Conservation (phyloP, 2,113 vertebrate genomes). For the Grantiella picta region DNA sequence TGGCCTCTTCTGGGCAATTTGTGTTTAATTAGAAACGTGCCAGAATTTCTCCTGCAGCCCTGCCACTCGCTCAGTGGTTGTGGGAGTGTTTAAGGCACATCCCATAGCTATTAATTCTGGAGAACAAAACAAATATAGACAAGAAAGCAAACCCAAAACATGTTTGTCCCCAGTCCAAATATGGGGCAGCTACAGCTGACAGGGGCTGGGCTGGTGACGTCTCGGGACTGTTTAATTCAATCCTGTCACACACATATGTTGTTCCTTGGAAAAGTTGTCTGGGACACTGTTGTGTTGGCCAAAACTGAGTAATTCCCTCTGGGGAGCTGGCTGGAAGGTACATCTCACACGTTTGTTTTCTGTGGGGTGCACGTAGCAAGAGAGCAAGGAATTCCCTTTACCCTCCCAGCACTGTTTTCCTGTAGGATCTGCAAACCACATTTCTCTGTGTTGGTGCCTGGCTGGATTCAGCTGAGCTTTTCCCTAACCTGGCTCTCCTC, state of each 20-base stretch:
- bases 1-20: not conserved
- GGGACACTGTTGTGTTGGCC: not conserved
- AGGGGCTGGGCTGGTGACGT: not conserved
- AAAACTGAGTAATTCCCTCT: not conserved
- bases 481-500: not conserved
- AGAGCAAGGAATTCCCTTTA: not conserved
- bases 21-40: not conserved
- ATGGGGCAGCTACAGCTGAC: not conserved
- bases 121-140: not conserved
- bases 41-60: not conserved
- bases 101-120: not conserved
- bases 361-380: not conserved
- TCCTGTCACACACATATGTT: not conserved
- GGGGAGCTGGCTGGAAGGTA: not conserved
- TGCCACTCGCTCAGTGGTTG: not conserved
- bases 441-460: not conserved
- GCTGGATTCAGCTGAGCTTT: not conserved
- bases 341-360: not conserved
- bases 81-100: not conserved
- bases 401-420: not conserved
- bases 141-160: not conserved
- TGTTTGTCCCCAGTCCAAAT: not conserved
- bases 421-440: not conserved
- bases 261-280: not conserved
- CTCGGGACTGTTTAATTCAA: not conserved